Evolutionary conservation across 2,113 vertebrate genomes (phyloP).

Genomic region (Abramis brama): DNA sequence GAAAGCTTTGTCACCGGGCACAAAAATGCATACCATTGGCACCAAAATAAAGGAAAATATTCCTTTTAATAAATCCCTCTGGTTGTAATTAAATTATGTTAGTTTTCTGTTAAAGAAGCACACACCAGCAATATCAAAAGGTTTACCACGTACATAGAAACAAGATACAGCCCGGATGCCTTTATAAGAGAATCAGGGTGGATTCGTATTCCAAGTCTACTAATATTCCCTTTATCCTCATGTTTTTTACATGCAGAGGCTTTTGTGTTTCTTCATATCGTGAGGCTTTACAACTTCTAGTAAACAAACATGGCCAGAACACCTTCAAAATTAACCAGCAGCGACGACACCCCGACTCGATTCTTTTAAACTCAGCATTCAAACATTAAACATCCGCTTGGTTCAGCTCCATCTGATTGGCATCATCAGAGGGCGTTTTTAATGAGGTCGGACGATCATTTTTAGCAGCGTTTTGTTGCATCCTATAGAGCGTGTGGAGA

Average conservation of each 20-base stretch:
- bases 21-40: neutral
- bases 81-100: slow-evolving; percentile 40
- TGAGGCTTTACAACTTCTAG: slow-evolving; percentile 31
- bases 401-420: slow-evolving; percentile 19
- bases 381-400: slow-evolving; percentile 32
- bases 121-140: slow-evolving; percentile 18
- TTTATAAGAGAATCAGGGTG: slow-evolving; percentile 5
- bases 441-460: slow-evolving; percentile 18
- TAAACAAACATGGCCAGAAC: slow-evolving; percentile 23
- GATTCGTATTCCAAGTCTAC: neutral
- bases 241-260: slow-evolving; percentile 32
- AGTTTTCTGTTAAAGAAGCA: neutral
- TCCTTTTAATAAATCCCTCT: neutral
- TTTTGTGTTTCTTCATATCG: slow-evolving; percentile 30
- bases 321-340: slow-evolving; percentile 34
- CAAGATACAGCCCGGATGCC: neutral
- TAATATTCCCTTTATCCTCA: slow-evolving; percentile 32
- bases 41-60: neutral
- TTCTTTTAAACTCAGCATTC: slow-evolving; percentile 39
- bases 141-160: neutral
- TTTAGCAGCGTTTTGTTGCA: slow-evolving; percentile 8
- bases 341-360: slow-evolving; percentile 10
- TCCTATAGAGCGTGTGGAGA: slow-evolving; percentile 20
- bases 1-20: neutral
- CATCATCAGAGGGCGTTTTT: slow-evolving; percentile 9